A percentile compares a stretch with the other conserved stretches of the same genome.
phyloP scores from a whole-genome alignment of 2,888 invertebrate species.

The Agrenia bidenticulata region DNA sequence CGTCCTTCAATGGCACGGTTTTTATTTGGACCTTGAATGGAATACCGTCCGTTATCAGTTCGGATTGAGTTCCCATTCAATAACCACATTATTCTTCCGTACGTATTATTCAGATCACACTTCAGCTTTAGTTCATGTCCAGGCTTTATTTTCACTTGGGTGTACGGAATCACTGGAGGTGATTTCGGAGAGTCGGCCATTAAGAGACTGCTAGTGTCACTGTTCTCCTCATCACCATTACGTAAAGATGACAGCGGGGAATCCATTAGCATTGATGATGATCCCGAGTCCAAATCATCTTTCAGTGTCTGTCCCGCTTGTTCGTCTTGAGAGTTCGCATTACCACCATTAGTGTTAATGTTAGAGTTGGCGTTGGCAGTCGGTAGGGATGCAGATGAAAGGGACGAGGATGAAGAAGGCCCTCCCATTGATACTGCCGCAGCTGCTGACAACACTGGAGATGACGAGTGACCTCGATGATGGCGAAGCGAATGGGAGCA shows the following conservation, averaged over 20 bases:
- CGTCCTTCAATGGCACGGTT: constrained; percentile 51
- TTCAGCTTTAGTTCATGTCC: constrained; percentile 52
- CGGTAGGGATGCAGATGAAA: background rate
- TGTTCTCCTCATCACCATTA: constrained; percentile 13
- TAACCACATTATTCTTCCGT: constrained; percentile 52
- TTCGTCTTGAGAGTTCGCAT: constrained; percentile 27
- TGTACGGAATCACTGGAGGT: constrained; percentile 6
- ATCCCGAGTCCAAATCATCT: constrained; percentile 24
- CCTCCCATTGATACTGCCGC: constrained; percentile 5
- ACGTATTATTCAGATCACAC: constrained; percentile 53
- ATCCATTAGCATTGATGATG: constrained; percentile 42
- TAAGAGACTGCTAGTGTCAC: background rate
- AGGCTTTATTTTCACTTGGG: constrained; percentile 51
- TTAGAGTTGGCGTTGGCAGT: background rate
- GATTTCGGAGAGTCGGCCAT: constrained; percentile 22
- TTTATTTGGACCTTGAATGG: constrained; percentile 52
- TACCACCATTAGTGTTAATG: constrained; percentile 30
- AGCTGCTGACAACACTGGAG: constrained; percentile 13
- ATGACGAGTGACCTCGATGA: constrained; percentile 50
- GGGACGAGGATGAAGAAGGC: background rate
- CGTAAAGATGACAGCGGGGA: constrained; percentile 32
- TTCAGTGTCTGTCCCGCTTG: constrained; percentile 21
- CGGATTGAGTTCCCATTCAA: constrained; percentile 50
- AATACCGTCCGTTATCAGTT: constrained; percentile 52
- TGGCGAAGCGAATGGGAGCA: constrained; percentile 52